Evolutionary conservation across 2,113 vertebrate species (phyloP).

Genomic region (Aegithalos caudatus): DNA sequence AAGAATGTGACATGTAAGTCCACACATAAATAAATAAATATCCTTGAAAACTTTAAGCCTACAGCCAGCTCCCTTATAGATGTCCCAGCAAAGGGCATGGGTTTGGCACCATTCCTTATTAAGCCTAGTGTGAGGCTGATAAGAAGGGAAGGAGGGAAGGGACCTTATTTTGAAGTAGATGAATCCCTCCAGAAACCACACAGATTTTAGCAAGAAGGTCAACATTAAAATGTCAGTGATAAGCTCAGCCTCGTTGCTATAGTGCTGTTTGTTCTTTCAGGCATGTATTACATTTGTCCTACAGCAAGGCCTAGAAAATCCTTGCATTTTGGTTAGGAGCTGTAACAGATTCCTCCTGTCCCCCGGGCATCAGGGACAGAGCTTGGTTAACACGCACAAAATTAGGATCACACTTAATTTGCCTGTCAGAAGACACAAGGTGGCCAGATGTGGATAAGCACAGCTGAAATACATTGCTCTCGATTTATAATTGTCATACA

Average conservation of each 20-base stretch:
- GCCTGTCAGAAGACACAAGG: not conserved
- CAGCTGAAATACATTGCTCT: not conserved
- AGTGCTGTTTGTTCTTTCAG: not conserved
- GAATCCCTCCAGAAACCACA: not conserved
- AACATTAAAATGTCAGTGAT: not conserved
- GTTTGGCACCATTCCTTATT: not conserved
- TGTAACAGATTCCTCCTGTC: not conserved
- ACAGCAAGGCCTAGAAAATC: not conserved
- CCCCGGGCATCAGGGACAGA: not conserved
- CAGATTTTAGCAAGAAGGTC: not conserved
- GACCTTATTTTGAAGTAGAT: not conserved
- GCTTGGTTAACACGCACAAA: not conserved
- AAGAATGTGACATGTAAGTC: not conserved
- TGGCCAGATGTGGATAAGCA: constrained; percentile 11
- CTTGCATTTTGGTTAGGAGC: not conserved
- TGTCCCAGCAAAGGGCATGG: not conserved
- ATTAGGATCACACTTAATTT: not conserved
- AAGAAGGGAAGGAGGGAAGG: not conserved
- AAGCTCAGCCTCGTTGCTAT: not conserved
- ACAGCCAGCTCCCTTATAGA: not conserved
- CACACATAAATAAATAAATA: not conserved
- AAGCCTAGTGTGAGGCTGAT: not conserved
- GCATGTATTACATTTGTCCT: not conserved
- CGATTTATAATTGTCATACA: not conserved
- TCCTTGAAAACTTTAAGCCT: not conserved